A percentile compares a stretch with the other conserved stretches of the same genome.
Evolutionary conservation across 2,888 invertebrate species (phyloP).

Genomic region (Ametastegia equiseti): DNA sequence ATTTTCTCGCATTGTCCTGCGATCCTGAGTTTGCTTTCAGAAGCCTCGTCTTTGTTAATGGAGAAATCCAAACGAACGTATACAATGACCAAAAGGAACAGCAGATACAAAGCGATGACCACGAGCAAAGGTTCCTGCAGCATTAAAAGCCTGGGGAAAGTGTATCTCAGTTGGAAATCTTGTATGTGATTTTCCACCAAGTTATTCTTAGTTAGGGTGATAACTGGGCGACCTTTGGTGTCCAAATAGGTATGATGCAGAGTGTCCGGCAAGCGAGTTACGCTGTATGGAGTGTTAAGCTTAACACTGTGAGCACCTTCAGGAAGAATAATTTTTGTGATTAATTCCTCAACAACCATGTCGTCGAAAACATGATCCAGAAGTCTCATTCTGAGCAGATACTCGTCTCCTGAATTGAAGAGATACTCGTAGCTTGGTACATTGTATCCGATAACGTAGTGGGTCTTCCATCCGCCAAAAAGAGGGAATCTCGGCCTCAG

Average conservation of each 20-base stretch:
- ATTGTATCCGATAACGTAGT: constrained; percentile 97
- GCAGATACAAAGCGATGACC: constrained; percentile 90
- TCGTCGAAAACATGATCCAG: constrained; percentile 98
- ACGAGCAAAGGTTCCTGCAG: constrained; percentile 96
- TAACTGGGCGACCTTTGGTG: constrained; percentile 93
- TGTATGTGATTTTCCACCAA: constrained; percentile 98
- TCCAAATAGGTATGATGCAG: constrained; percentile 96
- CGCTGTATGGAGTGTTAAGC: constrained; percentile 88
- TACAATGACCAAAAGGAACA: constrained; percentile 94
- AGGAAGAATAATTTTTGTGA: constrained; percentile 94
- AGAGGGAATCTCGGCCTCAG: constrained; percentile 97
- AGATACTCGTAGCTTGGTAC: constrained; percentile 98
- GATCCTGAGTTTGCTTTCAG: constrained; percentile 75
- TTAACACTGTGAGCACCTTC: constrained; percentile 93
- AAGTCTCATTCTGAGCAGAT: constrained; percentile 93
- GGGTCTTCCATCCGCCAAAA: constrained; percentile 99
- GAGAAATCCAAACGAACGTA: constrained; percentile 98
- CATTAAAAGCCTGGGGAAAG: constrained; percentile 90
- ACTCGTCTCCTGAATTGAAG: constrained; percentile 87
- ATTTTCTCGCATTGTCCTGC: constrained; percentile 79
- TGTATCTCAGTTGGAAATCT: constrained; percentile 93
- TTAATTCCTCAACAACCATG: constrained; percentile 94
- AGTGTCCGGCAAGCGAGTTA: constrained; percentile 85
- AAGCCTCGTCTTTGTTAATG: constrained; percentile 84
- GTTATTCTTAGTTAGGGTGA: constrained; percentile 89